Conservation (phyloP, 2,113 vertebrate genomes). For the Nestor notabilis region DNA sequence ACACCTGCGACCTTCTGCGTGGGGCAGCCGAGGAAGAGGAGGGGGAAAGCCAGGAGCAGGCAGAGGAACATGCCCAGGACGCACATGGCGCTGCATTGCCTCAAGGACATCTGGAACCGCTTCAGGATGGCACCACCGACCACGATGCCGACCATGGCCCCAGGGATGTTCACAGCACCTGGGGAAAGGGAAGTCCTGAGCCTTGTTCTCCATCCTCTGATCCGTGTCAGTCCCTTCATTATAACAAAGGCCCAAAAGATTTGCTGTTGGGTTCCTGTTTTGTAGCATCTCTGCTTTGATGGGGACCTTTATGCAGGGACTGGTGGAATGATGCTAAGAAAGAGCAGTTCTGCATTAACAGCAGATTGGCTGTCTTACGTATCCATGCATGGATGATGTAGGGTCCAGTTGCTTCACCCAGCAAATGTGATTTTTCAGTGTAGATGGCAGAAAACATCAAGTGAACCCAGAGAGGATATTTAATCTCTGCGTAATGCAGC, state of each 20-base stretch:
- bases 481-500: not conserved
- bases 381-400: not conserved
- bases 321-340: not conserved
- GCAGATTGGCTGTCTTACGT: not conserved
- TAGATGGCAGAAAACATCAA: not conserved
- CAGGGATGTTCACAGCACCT: slow-evolving; percentile 84
- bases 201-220: not conserved
- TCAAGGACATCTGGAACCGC: slow-evolving; percentile 76
- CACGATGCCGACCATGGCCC: slow-evolving; percentile 84
- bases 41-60: slow-evolving; percentile 74
- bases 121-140: slow-evolving; percentile 85
- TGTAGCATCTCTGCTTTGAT: not conserved
- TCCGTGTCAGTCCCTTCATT: accelerated
- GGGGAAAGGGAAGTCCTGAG: not conserved
- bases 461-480: not conserved
- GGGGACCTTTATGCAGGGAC: not conserved
- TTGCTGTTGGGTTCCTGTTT: not conserved
- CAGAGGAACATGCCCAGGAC: slow-evolving; percentile 70
- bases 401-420: not conserved
- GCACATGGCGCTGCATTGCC: slow-evolving; percentile 77
- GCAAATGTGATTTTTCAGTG: not conserved
- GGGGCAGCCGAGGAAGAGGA: slow-evolving; percentile 88
- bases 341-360: not conserved
- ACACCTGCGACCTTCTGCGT: slow-evolving; percentile 77
- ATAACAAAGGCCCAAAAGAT: not conserved